Base-by-base conservation (phyloP, 2,113 vertebrate genomes). In the Erpornis zantholeuca region DNA sequence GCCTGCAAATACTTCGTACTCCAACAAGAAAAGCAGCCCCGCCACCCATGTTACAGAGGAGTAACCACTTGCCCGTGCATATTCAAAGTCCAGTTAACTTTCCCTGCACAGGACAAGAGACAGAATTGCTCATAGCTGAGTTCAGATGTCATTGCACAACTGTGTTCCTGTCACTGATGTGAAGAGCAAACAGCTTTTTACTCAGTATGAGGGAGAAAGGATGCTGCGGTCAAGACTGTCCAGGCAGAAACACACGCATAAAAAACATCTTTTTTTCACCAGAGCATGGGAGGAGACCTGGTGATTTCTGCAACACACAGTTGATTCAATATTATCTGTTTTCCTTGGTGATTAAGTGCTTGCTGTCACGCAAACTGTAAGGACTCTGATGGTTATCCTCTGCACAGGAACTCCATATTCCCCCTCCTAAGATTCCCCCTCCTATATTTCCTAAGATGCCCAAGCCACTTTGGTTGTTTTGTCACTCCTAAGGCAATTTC, bases 401-500 rank as follows among this genome's bases (percentile, higher is more conserved):
- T 44, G 68, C n/a, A 68, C 80, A 78, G 38, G 24, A 66, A 31
- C 27, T 50, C 59, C 28, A 8, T 9, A 45, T 79, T 65, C 25
- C 25, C 36, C 14, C 52, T 91, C 50, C 54, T 44, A 44, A n/a
- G n/a, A n/a, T n/a, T n/a, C n/a, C n/a, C n/a, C n/a, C n/a, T n/a
- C 61, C 90, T 45, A 1, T 15, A 42, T 52, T 42, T 88, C 86
- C 66, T 36, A 73, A 45, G 69, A 44, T 40, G 63, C 44, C 28
- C 56, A 33, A 44, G 33, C 54, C 69, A 12, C 49, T 93, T 73
- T 29, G 47, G 25, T 56, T 49, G 60, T 44, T 95, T 79, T 91
- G 90, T 93, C 57, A 52, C 53, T 94, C 85, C 69, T 59, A 38
- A 88, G 79, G 87, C 84, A 89, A 76, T 88, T 64, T 92, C 84